These are phyloP conservation scores for Polymixis flavicincta DNA, from an alignment of 2,888 invertebrate species.

Conservation along the genomic window DNA sequence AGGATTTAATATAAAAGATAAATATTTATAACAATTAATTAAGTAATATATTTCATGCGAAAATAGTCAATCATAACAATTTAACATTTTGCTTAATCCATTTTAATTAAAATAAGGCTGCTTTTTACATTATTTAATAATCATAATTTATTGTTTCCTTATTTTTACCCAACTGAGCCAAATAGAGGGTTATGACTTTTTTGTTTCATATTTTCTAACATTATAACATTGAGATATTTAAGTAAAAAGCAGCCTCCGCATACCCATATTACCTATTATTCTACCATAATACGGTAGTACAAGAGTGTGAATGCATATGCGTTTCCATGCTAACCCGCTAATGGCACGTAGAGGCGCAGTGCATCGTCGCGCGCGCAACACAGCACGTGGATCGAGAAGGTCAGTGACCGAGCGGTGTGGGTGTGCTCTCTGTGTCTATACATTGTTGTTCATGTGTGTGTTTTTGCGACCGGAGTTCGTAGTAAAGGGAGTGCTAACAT, in stretches of 20 bases:
- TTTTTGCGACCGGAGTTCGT: constrained; percentile 30
- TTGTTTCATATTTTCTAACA: background rate
- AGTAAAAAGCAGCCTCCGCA: constrained; percentile 57
- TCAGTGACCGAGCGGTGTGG: constrained; percentile 84
- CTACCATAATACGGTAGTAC: constrained; percentile 72
- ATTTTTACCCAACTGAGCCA: background rate
- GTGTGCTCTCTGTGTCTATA: constrained; percentile 55
- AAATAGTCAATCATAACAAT: constrained; percentile 71
- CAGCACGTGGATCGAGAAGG: constrained; percentile 97
- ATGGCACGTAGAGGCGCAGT: constrained; percentile 89
- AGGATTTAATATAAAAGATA: constrained; percentile 37
- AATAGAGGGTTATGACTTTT: background rate
- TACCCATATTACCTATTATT: constrained; percentile 64
- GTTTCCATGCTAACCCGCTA: constrained; percentile 91
- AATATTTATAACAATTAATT: constrained; percentile 47
- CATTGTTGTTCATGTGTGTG: constrained; percentile 62
- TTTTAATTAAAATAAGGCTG: constrained; percentile 64
- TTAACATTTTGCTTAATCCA: constrained; percentile 76
- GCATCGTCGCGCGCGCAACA: constrained; percentile 88
- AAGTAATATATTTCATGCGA: constrained; percentile 65
- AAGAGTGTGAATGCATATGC: constrained; percentile 88
- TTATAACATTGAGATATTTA: background rate
- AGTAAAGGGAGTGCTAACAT: constrained; percentile 12
- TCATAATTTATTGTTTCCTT: background rate
- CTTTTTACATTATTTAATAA: constrained; percentile 42